phyloP scores from a whole-genome alignment of 1,140 invertebrate species.

The Eubasilissa regina region DNA sequence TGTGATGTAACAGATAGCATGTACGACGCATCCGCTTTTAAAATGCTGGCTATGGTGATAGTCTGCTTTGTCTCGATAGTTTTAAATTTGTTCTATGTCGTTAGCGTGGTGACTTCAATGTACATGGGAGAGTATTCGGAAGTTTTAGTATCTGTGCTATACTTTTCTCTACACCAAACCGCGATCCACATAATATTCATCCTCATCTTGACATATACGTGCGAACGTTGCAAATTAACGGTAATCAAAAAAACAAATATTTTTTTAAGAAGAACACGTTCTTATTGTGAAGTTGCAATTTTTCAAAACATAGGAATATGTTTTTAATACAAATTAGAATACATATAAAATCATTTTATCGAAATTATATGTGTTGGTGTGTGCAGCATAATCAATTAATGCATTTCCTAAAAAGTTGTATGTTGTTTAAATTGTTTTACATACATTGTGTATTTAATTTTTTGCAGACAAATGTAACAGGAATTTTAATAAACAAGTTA shows the following conservation, averaged over 20 bases:
- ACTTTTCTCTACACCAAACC: neutral
- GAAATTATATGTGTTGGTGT: too few species aligned
- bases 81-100: neutral
- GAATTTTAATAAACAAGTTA: neutral
- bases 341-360: too few species aligned
- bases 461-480: neutral
- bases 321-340: too few species aligned
- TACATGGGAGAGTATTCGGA: neutral
- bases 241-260: neutral
- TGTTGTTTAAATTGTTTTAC: too few species aligned
- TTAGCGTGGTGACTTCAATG: neutral
- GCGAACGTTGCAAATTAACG: neutral
- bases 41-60: neutral
- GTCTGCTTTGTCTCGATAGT: neutral
- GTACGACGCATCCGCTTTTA: neutral
- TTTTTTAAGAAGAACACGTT: too few species aligned
- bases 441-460: too few species aligned
- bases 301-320: too few species aligned
- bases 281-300: too few species aligned
- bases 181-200: neutral
- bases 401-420: too few species aligned
- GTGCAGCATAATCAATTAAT: too few species aligned
- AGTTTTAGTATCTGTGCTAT: neutral
- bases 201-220: neutral
- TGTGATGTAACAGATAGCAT: neutral